A percentile compares a stretch with the other conserved stretches of the same genome.
phyloP scores from a whole-genome alignment of 2,113 vertebrate species.

The Hymenochirus boettgeri region DNA sequence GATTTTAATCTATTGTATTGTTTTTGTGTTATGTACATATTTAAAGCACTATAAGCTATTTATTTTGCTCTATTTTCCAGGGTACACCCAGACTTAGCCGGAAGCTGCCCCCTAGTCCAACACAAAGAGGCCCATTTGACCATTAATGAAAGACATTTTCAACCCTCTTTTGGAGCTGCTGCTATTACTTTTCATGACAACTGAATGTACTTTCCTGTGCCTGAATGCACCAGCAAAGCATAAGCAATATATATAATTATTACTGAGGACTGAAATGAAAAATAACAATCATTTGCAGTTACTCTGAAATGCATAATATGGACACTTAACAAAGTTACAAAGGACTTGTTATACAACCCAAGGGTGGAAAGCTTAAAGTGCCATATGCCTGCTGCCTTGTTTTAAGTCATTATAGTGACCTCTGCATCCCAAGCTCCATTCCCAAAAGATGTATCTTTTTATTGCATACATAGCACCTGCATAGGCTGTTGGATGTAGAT shows the following conservation, averaged over 20 bases:
- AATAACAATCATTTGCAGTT: background rate
- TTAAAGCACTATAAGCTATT: background rate
- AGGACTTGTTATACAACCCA: background rate
- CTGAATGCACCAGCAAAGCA: constrained; percentile 69
- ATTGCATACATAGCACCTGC: background rate
- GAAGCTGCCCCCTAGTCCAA: constrained; percentile 84
- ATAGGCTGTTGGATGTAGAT: constrained; percentile 43
- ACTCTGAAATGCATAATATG: background rate
- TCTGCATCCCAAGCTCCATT: constrained; percentile 49
- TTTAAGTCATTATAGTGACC: constrained; percentile 34
- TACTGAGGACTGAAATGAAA: constrained; percentile 21
- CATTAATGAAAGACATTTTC: constrained; percentile 48
- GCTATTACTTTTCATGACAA: constrained; percentile 72
- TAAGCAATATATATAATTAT: constrained; percentile 36
- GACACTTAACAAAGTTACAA: background rate
- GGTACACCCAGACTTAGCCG: constrained; percentile 87
- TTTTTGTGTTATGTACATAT: background rate
- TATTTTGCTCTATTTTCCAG: constrained; percentile 53
- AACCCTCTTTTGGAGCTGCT: constrained; percentile 64
- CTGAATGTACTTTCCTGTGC: constrained; percentile 71
- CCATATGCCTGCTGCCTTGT: constrained; percentile 31
- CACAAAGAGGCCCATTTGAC: constrained; percentile 80
- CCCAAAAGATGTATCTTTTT: constrained; percentile 28
- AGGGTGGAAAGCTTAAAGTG: constrained; percentile 7
- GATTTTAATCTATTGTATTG: too few species aligned